Conservation (phyloP, 2,797 vertebrate species). For the Spinus pinus region DNA sequence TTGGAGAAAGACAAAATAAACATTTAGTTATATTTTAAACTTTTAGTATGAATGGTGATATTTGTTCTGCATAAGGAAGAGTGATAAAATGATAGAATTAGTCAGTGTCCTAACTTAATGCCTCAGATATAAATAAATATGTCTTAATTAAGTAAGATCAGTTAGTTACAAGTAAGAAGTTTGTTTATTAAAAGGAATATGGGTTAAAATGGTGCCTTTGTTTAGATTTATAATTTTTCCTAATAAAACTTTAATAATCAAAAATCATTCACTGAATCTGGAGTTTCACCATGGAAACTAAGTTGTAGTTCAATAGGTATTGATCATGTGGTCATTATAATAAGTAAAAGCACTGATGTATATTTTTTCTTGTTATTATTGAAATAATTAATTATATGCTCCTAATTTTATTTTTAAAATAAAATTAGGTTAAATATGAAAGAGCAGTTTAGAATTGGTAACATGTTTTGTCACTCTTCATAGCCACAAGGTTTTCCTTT, state of each 20-base stretch:
- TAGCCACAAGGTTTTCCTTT: neutral
- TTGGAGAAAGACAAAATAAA: neutral
- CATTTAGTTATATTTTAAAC: neutral
- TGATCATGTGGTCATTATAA: neutral
- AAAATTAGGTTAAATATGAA: neutral
- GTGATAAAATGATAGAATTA: neutral
- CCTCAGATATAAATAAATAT: neutral
- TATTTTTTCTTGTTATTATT: neutral
- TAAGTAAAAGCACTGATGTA: neutral
- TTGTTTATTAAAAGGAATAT: neutral
- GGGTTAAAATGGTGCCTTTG: neutral
- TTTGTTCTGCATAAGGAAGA: neutral
- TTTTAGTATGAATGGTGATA: neutral
- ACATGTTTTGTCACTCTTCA: neutral
- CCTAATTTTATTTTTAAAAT: neutral
- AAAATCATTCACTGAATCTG: neutral
- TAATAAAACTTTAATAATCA: neutral
- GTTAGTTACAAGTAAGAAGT: neutral
- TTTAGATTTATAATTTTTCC: neutral
- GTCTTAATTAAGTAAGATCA: neutral
- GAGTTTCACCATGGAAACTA: neutral
- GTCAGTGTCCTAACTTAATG: neutral
- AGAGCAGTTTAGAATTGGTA: neutral
- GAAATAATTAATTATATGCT: neutral
- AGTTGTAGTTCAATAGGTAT: neutral